Conservation (phyloP, 1,140 invertebrate genomes). For the Bombyx mori region ASM3026992v2 NC_085130.1:11716001-11716500, state of each 20-base stretch:
- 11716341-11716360: slow-evolving; percentile 54
- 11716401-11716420: slow-evolving; percentile 29
- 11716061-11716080: slow-evolving; percentile 61
- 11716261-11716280: slow-evolving; percentile 59
- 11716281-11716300: slow-evolving; percentile 48
- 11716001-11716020: slow-evolving; percentile 63
- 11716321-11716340: slow-evolving; percentile 50
- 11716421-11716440: slow-evolving; percentile 42
- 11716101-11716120: slow-evolving; percentile 53
- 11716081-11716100: slow-evolving; percentile 52
- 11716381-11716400: slow-evolving; percentile 50
- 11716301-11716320: slow-evolving; percentile 52
- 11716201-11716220: slow-evolving; percentile 57
- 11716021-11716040: slow-evolving; percentile 57
- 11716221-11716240: slow-evolving; percentile 58
- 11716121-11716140: slow-evolving; percentile 48
- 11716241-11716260: slow-evolving; percentile 61
- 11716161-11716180: slow-evolving; percentile 51
- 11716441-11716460: slow-evolving; percentile 56
- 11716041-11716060: slow-evolving; percentile 58
- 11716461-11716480: slow-evolving; percentile 54
- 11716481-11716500: slow-evolving; percentile 45
- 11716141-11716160: slow-evolving; percentile 49
- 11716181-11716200: slow-evolving; percentile 52
- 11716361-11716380: slow-evolving; percentile 50